Conservation (phyloP, 2,888 invertebrate genomes). For the Drosophila atroscutellata region DNA sequence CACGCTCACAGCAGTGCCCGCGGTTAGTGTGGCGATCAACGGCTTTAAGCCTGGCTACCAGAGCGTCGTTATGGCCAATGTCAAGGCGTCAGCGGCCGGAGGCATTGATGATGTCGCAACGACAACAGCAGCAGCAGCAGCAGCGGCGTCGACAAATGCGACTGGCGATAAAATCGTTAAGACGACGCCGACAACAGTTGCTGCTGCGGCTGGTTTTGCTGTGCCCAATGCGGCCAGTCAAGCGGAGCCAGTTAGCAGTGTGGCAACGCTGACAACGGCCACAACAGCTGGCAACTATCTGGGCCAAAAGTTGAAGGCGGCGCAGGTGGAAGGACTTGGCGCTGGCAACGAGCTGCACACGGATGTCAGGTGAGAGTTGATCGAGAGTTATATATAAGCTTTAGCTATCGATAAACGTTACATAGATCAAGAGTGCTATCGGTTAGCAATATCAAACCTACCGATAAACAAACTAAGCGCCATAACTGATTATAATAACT, state of each 20-base stretch:
- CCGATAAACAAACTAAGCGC: background rate
- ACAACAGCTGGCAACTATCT: conserved; percentile 81
- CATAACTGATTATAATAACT: background rate
- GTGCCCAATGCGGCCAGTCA: conserved; percentile 39
- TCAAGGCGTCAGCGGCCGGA: conserved; percentile 36
- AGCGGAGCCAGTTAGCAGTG: conserved; percentile 44
- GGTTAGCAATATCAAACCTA: background rate
- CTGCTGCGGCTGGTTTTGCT: conserved; percentile 24
- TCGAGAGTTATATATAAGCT: no score
- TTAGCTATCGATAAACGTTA: background rate
- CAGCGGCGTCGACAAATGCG: conserved; percentile 23
- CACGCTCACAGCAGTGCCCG: conserved; percentile 48
- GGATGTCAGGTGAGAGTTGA: conserved; percentile 80
- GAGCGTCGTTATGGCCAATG: conserved; percentile 67
- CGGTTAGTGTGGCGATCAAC: conserved; percentile 59
- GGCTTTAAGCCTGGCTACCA: conserved; percentile 75
- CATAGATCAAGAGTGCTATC: background rate
- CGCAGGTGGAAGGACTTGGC: conserved; percentile 82
- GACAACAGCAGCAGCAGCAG: conserved; percentile 14
- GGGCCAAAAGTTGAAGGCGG: conserved; percentile 83
- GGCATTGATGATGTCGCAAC: conserved; percentile 29
- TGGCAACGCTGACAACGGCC: conserved; percentile 75
- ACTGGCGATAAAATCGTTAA: conserved; percentile 61
- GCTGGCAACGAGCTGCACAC: conserved; percentile 80
- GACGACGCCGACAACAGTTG: conserved; percentile 18